phyloP scores from a whole-genome alignment of 1,140 invertebrate genomes.

The Drosophila arawakana region DNA sequence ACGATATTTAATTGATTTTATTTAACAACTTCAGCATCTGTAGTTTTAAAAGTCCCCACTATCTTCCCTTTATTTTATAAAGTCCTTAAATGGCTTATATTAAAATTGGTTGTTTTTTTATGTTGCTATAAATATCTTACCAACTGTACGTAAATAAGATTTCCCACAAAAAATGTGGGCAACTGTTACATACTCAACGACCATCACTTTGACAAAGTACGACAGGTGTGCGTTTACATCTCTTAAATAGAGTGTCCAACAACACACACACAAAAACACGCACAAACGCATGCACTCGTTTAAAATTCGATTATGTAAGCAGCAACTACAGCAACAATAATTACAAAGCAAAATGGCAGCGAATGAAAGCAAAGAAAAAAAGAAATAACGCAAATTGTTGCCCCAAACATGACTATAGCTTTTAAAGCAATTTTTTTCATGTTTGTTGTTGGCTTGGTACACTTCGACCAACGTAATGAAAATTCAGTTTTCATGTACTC shows the following conservation, averaged over 20 bases:
- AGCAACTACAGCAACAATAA: constrained; percentile 54
- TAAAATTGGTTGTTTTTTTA: too few species aligned
- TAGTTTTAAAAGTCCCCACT: too few species aligned
- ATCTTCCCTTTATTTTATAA: too few species aligned
- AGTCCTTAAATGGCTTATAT: too few species aligned
- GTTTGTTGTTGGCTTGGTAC: constrained; percentile 30
- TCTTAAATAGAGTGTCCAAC: constrained; percentile 59
- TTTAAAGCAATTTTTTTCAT: constrained; percentile 51
- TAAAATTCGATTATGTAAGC: constrained; percentile 74
- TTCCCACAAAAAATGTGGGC: not conserved
- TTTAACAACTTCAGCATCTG: too few species aligned
- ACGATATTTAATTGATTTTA: too few species aligned
- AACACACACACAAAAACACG: constrained; percentile 20
- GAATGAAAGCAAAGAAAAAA: constrained; percentile 28
- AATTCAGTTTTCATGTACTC: constrained; percentile 82
- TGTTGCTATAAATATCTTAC: too few species aligned
- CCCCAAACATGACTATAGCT: constrained; percentile 60
- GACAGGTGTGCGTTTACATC: constrained; percentile 55
- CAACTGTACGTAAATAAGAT: too few species aligned
- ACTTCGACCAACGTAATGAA: constrained; percentile 66
- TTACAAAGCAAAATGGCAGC: constrained; percentile 46
- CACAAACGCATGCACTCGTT: constrained; percentile 33
- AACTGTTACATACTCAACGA: constrained; percentile 12
- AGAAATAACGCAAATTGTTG: constrained; percentile 29
- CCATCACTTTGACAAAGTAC: constrained; percentile 35